Conservation (phyloP, 2,888 invertebrate genomes). For the Caenorhabditis plicata region DNA sequence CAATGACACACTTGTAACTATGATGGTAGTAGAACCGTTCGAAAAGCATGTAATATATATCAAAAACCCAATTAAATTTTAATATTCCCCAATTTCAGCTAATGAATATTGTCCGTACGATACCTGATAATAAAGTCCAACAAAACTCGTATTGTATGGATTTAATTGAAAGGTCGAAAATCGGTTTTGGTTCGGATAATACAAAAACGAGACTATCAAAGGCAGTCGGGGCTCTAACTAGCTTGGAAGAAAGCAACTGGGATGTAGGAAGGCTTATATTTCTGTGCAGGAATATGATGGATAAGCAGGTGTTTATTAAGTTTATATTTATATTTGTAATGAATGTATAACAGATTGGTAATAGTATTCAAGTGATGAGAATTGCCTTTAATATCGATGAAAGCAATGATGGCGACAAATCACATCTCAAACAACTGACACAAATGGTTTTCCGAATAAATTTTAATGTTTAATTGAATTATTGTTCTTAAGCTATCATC, state of each 20-base stretch:
- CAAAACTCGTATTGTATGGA: slow-evolving; percentile 32
- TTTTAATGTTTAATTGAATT: background rate
- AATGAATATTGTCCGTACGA: slow-evolving; percentile 34
- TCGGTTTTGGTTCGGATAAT: background rate
- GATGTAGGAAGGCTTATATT: slow-evolving; percentile 36
- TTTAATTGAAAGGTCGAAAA: slow-evolving; percentile 16
- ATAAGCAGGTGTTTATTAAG: slow-evolving; percentile 33
- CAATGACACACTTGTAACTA: slow-evolving; percentile 47
- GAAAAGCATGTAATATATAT: slow-evolving; percentile 44
- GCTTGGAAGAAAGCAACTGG: slow-evolving; percentile 31
- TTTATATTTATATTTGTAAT: background rate
- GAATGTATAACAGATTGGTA: slow-evolving; percentile 27
- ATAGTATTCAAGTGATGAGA: slow-evolving; percentile 41
- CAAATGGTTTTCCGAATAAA: slow-evolving; percentile 49
- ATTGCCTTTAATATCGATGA: slow-evolving; percentile 43
- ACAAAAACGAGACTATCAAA: slow-evolving; percentile 11
- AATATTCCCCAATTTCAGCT: slow-evolving; percentile 37
- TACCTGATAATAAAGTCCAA: slow-evolving; percentile 37
- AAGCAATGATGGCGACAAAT: slow-evolving; percentile 43
- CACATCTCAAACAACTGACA: slow-evolving; percentile 51
- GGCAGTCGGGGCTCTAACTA: slow-evolving; percentile 33
- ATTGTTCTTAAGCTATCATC: slow-evolving; percentile 28
- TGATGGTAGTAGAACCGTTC: slow-evolving; percentile 58
- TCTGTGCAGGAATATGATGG: slow-evolving; percentile 41
- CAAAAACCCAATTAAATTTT: background rate